These are phyloP conservation scores for human DNA, from an alignment of 2,113 vertebrate genomes.

Conservation along the genomic window GRCh38 chrX:5860001-5860500, in stretches of 20 bases:
- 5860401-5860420: not conserved
- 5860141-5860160: not conserved
- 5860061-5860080: fast-evolving
- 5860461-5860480: not conserved
- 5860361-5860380: not conserved
- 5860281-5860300: too few relatives aligned
- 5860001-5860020: not conserved
- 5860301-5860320: not conserved
- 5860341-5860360: not conserved
- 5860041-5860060: not conserved
- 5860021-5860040: not conserved
- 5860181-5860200: not conserved
- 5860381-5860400: not conserved
- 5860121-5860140: fast-evolving
- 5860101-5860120: too few relatives aligned
- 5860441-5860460: not conserved
- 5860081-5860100: not conserved
- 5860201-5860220: not conserved
- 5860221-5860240: too few relatives aligned
- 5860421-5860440: not conserved
- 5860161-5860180: not conserved
- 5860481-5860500: fast-evolving
- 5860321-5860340: not conserved
- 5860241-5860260: not conserved
- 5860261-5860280: too few relatives aligned